These are phyloP conservation scores for Nesospiza acunhae DNA, from an alignment of 2,113 vertebrate species.

Conservation along the genomic window DNA sequence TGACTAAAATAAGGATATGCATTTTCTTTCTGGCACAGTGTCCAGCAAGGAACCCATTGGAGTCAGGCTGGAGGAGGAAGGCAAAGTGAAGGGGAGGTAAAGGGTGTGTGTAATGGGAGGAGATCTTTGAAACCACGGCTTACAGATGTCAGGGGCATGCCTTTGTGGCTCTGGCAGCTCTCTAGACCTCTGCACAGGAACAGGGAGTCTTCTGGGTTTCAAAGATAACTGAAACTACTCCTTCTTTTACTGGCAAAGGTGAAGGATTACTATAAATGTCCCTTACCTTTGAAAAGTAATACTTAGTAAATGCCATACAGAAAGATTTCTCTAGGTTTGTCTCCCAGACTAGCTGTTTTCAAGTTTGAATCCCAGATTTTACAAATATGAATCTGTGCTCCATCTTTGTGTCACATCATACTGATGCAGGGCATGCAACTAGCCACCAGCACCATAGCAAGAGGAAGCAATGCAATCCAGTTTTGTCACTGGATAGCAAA, in stretches of 20 bases:
- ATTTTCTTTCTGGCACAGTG: background rate
- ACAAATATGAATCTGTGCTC: background rate
- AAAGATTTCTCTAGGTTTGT: background rate
- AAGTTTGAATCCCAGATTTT: background rate
- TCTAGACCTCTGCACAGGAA: background rate
- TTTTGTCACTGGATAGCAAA: background rate
- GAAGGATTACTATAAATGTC: background rate
- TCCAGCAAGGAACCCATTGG: background rate
- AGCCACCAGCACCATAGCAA: background rate
- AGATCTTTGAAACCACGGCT: background rate
- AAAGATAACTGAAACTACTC: background rate
- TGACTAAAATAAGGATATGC: background rate
- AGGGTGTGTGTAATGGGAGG: background rate
- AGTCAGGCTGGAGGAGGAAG: background rate
- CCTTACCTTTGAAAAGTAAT: background rate
- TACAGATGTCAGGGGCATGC: background rate
- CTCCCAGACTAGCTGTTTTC: background rate
- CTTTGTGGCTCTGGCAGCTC: background rate
- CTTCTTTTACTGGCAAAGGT: background rate
- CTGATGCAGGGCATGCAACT: background rate
- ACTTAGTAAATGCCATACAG: background rate
- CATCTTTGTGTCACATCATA: background rate
- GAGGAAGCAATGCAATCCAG: background rate
- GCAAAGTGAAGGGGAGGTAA: background rate
- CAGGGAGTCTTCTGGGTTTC: background rate